Conservation (phyloP, 2,113 vertebrate species). For the Melanerpes formicivorus region DNA sequence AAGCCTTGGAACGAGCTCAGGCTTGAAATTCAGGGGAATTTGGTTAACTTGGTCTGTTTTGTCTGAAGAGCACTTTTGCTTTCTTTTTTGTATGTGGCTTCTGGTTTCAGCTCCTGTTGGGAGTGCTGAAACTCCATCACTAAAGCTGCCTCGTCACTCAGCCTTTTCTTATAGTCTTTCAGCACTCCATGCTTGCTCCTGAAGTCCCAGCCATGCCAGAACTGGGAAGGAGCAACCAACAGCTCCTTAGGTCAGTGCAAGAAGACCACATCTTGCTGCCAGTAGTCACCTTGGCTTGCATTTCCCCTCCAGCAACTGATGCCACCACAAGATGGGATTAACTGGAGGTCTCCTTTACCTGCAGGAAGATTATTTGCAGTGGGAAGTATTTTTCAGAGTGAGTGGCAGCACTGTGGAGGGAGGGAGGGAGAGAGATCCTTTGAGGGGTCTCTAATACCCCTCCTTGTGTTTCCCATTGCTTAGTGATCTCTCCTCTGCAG, state of each 20-base stretch:
- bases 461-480: background rate
- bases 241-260: background rate
- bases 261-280: background rate
- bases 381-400: background rate
- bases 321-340: background rate
- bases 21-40: constrained; percentile 33
- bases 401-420: background rate
- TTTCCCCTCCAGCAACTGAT: background rate
- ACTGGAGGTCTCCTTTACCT: background rate
- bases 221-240: background rate
- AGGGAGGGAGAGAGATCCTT: background rate
- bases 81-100: background rate
- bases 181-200: constrained; percentile 1
- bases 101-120: constrained; percentile 36
- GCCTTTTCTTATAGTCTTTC: constrained; percentile 47
- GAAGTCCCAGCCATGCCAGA: constrained; percentile 15
- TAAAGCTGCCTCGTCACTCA: constrained; percentile 45
- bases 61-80: background rate
- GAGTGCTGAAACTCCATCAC: constrained; percentile 46
- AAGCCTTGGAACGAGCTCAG: constrained; percentile 21
- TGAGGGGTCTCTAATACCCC: background rate
- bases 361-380: background rate
- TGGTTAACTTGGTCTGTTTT: constrained; percentile 55
- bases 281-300: background rate
- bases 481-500: constrained; percentile 7